A percentile compares a stretch with the other conserved stretches of the same genome.
Evolutionary conservation across 1,140 invertebrate species (phyloP).

Genomic region (Colletes latitarsis): DNA sequence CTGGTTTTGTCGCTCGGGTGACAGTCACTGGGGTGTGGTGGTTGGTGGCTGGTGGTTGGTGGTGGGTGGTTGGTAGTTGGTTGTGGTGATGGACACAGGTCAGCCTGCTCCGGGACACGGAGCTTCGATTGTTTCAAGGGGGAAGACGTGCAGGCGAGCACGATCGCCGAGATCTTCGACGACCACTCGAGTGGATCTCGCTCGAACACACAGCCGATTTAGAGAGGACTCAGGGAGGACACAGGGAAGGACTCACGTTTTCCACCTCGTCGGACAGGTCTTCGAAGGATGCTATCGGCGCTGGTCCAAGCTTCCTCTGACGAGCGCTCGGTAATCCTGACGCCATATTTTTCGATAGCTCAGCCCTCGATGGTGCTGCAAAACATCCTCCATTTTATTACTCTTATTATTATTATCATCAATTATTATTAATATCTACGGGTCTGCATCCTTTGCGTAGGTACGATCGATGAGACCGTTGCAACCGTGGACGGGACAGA

Average conservation of each 20-base stretch:
- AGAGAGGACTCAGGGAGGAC: conserved; percentile 49
- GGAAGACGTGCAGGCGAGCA: conserved; percentile 13
- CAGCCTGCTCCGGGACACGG: conserved; percentile 37
- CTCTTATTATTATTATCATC: not conserved
- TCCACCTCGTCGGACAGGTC: conserved; percentile 92
- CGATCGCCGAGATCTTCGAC: conserved; percentile 43
- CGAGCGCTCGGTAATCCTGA: conserved; percentile 77
- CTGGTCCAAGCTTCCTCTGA: conserved; percentile 91
- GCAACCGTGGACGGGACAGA: too few relatives aligned
- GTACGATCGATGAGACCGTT: too few relatives aligned
- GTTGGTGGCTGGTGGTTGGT: conserved; percentile 39
- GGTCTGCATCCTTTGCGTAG: too few relatives aligned
- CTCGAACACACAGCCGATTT: conserved; percentile 15
- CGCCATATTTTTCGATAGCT: conserved; percentile 72
- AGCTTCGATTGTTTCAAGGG: conserved; percentile 22
- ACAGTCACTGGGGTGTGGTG: conserved; percentile 58
- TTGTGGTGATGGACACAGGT: conserved; percentile 38
- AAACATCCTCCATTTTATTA: conserved; percentile 23
- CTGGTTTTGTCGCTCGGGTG: conserved; percentile 63
- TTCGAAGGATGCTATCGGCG: conserved; percentile 95
- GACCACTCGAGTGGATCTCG: conserved; percentile 29
- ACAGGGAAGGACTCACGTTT: conserved; percentile 78
- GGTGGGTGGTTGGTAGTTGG: conserved; percentile 26
- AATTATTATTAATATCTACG: too few relatives aligned
- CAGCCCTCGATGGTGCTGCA: conserved; percentile 58